phyloP scores from a whole-genome alignment of 2,113 vertebrate species.

The sheep (Ovis aries) region ARS-UI_Ramb_v3.0 NC_056055.1:186000501-186001000 shows the following conservation, averaged over 20 bases:
- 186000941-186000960: background rate
- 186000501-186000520: too few relatives aligned
- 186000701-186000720: fast-evolving
- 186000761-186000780: background rate
- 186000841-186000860: fast-evolving
- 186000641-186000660: background rate
- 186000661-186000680: fast-evolving
- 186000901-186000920: background rate
- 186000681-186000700: fast-evolving
- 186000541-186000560: background rate
- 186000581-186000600: background rate
- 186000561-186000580: fast-evolving
- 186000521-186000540: fast-evolving
- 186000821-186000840: background rate
- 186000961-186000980: too few relatives aligned
- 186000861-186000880: background rate
- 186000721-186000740: fast-evolving
- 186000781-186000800: background rate
- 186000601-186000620: fast-evolving
- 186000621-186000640: background rate
- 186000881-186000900: background rate
- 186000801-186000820: background rate
- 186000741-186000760: background rate
- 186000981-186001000: background rate
- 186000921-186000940: background rate